Base-by-base conservation (phyloP, 1,140 invertebrate genomes). In the Danaus plexippus region DNA sequence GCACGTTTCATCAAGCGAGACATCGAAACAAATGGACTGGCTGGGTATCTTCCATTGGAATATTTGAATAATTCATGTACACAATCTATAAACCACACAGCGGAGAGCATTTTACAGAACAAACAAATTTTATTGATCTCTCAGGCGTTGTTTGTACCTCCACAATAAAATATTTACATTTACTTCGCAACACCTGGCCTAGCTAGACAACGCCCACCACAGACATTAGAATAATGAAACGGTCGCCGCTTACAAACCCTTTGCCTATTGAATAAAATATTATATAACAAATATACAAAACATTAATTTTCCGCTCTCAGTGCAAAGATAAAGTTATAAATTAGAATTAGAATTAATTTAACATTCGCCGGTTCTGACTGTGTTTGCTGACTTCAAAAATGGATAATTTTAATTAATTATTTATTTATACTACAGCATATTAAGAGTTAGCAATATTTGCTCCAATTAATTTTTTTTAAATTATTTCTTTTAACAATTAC, bases 111-210 rank as follows among this genome's bases (percentile, higher is more conserved):
- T 87, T 85, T 82, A 85, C 76, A 84, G 74, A 83, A 87, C 76
- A 87, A 85, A 85, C 83, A 85, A 85, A 87, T 84, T 87, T 87
- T 87, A 87, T 87, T 84, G 83, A 85, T 87, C 83, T 87, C 83
- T 61, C 73, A 77, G 81, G 83, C 76, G 75, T 73, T 80, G 81
- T 86, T 86, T 80, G 73, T 75, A 66, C 74, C 71, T 69, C 69
- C 69, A 77, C 74, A 81, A 84, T 85, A 84, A 84, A 87, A 85
- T 85, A 87, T 87, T 87, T 82, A 87, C 80, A 84, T 85, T 80
- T 80, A 81, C 80, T 85, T 76, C 63, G 74, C 69, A 79, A 69
- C 77, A 83, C 80, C 75, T 81, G 78, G 71, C 67, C 69, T 75
- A 67, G 63, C 65, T 72, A 70, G 62, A 63, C 67, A 63, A 58